Evolutionary conservation across 1,140 invertebrate species (phyloP), one percentile per base, ranked within the genome.

Genomic region (Plutomurus gul): DNA sequence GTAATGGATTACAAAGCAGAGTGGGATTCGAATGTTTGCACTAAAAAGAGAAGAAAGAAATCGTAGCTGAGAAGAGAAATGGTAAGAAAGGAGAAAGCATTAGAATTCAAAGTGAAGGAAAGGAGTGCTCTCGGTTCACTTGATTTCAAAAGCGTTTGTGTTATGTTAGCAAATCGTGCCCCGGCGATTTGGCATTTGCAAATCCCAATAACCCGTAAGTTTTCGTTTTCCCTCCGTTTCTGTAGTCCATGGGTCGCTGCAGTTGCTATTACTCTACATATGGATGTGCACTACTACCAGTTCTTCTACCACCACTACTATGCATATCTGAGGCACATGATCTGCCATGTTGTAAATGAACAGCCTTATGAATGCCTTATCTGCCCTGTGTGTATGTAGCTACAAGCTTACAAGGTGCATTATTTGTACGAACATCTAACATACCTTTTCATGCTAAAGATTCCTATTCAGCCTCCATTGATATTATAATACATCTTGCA

Each of bases 1-100:
- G 56, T 65, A 65, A 65, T 65, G 56, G 56, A 65, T 65, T 65
- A 65, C 56, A 33, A 65, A 65, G 56, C 51, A 56, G 22, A 16
- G 22, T 27, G 22, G 51, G 25, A 65, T 33, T 65, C 16, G 56
- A 18, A 65, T 33, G 30, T 16, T 65, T 36, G 56, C 16, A 65
- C 16, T 36, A 33, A n/a, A 65, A 36, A 27, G 39, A 43, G 39
- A 13, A 43, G 39, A 43, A 33, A 27, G n/a, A n/a, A n/a, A n/a
- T n/a, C n/a, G n/a, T n/a, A n/a, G n/a, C n/a, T n/a, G n/a, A n/a
- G n/a, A n/a, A n/a, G n/a, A n/a, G n/a, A 60, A 16, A 36, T 16
- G 56, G 30, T n/a, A 33, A 36, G 56, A 65, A 36, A 65, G 27
- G 7, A 65, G 11, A 65, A 65, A n/a, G 13, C 30, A 65, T 60